A percentile compares a stretch with the other conserved stretches of the same genome.
These are phyloP conservation scores for Falco columbarius DNA, from an alignment of 2,797 vertebrate species.

Conservation along the genomic window DNA sequence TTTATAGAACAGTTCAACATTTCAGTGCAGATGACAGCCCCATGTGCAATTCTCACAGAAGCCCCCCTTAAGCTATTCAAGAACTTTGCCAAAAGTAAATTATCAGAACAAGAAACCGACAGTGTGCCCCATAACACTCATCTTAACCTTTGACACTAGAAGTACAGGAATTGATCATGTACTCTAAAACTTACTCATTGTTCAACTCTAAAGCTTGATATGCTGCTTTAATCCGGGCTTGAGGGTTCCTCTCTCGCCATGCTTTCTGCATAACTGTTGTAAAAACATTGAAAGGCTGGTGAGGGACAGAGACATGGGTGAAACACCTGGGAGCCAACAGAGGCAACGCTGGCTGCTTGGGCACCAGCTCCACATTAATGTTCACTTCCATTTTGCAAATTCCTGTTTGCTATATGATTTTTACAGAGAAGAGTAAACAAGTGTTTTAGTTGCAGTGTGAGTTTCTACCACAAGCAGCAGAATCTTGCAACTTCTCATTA, in stretches of 20 bases:
- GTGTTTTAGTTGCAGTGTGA: background rate
- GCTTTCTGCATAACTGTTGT: constrained; percentile 97
- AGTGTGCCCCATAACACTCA: background rate
- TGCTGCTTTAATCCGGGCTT: constrained; percentile 95
- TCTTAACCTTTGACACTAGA: background rate
- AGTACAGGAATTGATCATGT: background rate
- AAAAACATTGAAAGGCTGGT: constrained; percentile 48
- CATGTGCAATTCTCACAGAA: background rate
- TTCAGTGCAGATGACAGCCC: background rate
- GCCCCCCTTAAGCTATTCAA: background rate
- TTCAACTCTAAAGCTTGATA: constrained; percentile 96
- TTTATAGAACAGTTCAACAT: background rate
- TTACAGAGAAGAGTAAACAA: background rate
- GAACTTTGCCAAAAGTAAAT: background rate
- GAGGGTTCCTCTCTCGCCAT: constrained; percentile 97
- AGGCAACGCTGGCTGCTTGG: background rate
- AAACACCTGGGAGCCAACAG: background rate
- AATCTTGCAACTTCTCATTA: background rate
- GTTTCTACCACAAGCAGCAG: background rate
- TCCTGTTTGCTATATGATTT: background rate
- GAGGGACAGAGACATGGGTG: background rate
- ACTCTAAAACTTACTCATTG: constrained; percentile 90
- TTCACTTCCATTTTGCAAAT: background rate
- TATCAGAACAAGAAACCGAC: background rate
- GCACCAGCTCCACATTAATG: background rate